Evolutionary conservation across 2,113 vertebrate species (phyloP).

Genomic region (Natator depressus): DNA sequence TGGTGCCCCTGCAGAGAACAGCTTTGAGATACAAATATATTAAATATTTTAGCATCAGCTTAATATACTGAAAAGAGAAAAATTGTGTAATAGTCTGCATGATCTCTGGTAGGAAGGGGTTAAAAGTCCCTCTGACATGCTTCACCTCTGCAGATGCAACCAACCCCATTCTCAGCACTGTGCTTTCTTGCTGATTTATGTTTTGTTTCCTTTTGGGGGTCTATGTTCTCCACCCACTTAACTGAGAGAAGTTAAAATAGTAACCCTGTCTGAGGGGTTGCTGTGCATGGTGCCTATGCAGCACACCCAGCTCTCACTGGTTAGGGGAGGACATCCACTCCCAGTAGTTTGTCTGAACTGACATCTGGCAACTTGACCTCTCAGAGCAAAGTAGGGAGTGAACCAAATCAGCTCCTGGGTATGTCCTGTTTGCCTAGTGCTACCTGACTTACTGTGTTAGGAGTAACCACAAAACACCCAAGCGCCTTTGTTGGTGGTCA

Average conservation of each 20-base stretch:
- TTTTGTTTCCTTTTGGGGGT: constrained; percentile 12
- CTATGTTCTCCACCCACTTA: neutral
- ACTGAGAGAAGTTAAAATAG: neutral
- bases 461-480: constrained; percentile 31
- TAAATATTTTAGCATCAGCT: neutral
- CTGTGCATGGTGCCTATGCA: neutral
- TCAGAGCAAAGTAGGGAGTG: constrained; percentile 31
- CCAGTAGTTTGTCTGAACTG: neutral
- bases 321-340: constrained; percentile 12
- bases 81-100: neutral
- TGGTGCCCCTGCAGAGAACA: neutral
- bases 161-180: neutral
- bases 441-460: constrained; percentile 18
- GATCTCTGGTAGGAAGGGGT: neutral
- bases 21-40: neutral
- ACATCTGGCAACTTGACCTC: constrained; percentile 46
- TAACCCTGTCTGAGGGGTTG: neutral
- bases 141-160: neutral
- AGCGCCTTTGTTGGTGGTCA: constrained; percentile 28
- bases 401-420: constrained; percentile 26
- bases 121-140: neutral
- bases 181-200: neutral
- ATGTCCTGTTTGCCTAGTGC: constrained; percentile 6
- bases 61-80: neutral
- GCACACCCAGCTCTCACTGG: neutral